A percentile compares a stretch with the other conserved stretches of the same genome.
These are phyloP conservation scores for Coturnix japonica DNA, from an alignment of 2,113 vertebrate genomes.

Conservation along the genomic window DNA sequence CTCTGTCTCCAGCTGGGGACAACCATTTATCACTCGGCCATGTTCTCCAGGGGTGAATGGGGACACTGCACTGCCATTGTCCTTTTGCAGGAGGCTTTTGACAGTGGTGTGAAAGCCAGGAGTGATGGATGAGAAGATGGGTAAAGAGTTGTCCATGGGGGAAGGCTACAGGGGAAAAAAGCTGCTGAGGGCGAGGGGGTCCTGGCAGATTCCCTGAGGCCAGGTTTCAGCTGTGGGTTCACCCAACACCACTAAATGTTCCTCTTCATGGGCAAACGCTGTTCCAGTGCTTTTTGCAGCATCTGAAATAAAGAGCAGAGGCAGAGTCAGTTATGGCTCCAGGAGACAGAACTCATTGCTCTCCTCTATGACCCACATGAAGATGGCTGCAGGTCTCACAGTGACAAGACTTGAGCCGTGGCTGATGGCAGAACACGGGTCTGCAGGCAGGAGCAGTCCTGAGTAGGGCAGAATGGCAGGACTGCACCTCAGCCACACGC, in stretches of 20 bases:
- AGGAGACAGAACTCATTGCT: not conserved
- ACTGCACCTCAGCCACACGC: not conserved
- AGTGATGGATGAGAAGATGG: constrained; percentile 46
- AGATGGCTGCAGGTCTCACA: not conserved
- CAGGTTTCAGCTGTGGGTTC: not conserved
- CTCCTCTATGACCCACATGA: rapidly evolving
- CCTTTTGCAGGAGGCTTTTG: constrained; percentile 4
- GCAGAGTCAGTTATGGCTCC: not conserved
- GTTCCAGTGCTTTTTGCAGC: not conserved
- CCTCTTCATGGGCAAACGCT: not conserved
- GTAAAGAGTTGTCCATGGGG: not conserved
- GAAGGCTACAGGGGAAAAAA: not conserved
- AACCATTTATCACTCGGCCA: not conserved
- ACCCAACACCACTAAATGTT: not conserved
- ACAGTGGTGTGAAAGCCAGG: constrained; percentile 35
- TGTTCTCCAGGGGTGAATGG: not conserved
- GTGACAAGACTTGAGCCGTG: not conserved
- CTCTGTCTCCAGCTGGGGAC: constrained; percentile 7
- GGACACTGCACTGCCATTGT: constrained; percentile 19
- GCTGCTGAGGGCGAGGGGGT: not conserved
- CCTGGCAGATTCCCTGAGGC: not conserved
- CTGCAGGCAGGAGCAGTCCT: not conserved
- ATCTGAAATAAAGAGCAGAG: not conserved
- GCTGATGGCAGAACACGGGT: not conserved
- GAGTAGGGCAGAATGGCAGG: not conserved